Evolutionary conservation across 2,888 invertebrate species (phyloP).

Genomic region (Brachyptera risi): DNA sequence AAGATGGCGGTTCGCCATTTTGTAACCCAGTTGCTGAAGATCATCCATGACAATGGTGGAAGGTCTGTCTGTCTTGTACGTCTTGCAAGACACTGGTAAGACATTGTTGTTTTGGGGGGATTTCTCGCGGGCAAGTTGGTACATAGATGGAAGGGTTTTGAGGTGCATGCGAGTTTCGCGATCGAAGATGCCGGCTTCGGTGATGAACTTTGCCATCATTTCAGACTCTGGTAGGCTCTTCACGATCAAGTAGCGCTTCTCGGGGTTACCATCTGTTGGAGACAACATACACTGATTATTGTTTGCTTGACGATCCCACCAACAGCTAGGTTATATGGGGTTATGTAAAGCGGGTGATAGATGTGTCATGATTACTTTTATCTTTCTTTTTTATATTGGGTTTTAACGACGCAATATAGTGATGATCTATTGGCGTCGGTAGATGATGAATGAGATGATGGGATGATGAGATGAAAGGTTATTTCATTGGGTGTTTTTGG

Average conservation of each 20-base stretch:
- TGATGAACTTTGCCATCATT: constrained; percentile 20
- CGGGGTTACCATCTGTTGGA: constrained; percentile 5
- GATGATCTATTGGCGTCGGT: no score
- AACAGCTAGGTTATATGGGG: no score
- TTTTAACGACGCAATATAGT: no score
- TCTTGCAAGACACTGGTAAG: constrained; percentile 6
- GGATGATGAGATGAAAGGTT: no score
- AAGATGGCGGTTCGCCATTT: constrained; percentile 17
- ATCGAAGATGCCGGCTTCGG: constrained; percentile 19
- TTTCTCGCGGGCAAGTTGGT: neutral
- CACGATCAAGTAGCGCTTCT: constrained; percentile 22
- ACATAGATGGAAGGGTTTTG: constrained; percentile 20
- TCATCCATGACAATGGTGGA: constrained; percentile 26
- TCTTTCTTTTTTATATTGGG: no score
- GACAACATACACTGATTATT: no score
- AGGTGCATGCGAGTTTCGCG: constrained; percentile 24
- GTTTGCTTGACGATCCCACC: no score
- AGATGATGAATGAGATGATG: no score
- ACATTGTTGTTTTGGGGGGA: neutral
- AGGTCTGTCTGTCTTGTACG: neutral
- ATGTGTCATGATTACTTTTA: no score
- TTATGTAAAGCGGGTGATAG: no score
- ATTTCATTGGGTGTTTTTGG: no score
- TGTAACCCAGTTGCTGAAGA: constrained; percentile 21
- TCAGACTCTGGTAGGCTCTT: constrained; percentile 26